Base-by-base conservation (phyloP, 2,113 vertebrate genomes). In the Epinephelus cyanopodus region DNA sequence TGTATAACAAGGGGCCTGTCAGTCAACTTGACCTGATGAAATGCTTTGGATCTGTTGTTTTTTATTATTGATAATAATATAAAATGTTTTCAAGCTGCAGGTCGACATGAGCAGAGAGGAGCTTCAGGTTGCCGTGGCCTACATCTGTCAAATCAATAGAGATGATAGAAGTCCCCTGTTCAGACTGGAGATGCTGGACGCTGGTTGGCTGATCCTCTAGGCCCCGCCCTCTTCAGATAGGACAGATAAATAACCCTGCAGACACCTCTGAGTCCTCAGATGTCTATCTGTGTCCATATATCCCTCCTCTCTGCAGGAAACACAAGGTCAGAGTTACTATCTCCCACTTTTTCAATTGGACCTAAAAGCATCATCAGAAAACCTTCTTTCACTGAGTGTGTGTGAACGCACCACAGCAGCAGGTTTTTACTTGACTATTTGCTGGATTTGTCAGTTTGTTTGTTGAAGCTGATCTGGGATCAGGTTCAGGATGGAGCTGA, bases 61-160 rank as follows among this genome's bases (percentile, higher is more conserved):
- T 37, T 8, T 37, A 37, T 37, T 37, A 47, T 25, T 65, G 42
- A 65, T 42, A 14, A 42, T 42, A 3, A 63, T 42, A 14, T 23
- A 5, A 56, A 56, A n/a, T 19, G 45, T 50, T 68, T 66, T 45
- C 17, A 66, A 15, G 33, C 33, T 57, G 11, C 14, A 37, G 33
- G 33, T 37, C 1, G 33, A 37, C 33, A 6, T 8, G 33, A 37
- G 33, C 8, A 21, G 39, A 63, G 81, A 18, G 15, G 45, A 47
- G 75, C 78, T 72, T 25, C 56, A 18, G 48, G 42, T 10, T 45
- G 42, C 47, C 1, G 64, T 83, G 89, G 15, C 89, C 89, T 90
- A 87, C 86, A 87, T 91, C 86, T 91, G 89, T 89, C 91, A 62
- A 39, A 90, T 91, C 90, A 89, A 91, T 80, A 87, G 45, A 88